Evolutionary conservation across 64 coral and sea anemone species (phyloP).

Genomic region (Acropora tenuis): DNA sequence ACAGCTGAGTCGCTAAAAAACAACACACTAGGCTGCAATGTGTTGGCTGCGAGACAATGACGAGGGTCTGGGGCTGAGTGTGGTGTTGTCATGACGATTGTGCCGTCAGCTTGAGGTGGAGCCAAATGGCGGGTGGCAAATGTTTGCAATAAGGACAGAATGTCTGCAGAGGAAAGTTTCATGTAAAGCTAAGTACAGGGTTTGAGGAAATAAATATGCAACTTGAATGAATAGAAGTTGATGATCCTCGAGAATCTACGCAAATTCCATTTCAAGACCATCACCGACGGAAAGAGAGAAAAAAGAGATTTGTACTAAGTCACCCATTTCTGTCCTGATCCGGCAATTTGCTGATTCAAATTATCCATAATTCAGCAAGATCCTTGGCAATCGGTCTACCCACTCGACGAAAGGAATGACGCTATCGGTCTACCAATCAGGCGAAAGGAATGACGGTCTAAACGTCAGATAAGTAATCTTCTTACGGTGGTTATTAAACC

Average conservation of each 20-base stretch:
- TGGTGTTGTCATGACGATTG: slow-evolving; percentile 18
- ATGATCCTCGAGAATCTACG: too few species aligned
- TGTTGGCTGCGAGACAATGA: slow-evolving; percentile 61
- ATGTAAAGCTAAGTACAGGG: not conserved
- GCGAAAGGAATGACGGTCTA: too few species aligned
- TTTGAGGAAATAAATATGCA: too few species aligned
- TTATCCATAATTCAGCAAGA: not conserved
- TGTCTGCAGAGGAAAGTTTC: slow-evolving; percentile 7
- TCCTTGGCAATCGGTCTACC: not conserved
- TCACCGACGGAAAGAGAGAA: too few species aligned
- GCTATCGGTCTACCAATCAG: too few species aligned
- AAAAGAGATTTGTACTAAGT: too few species aligned
- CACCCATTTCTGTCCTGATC: too few species aligned
- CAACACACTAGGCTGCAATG: slow-evolving; percentile 72
- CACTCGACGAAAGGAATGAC: too few species aligned
- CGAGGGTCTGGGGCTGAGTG: slow-evolving; percentile 65
- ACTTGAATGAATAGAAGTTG: too few species aligned
- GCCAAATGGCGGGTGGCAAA: slow-evolving; percentile 53
- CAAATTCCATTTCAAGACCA: too few species aligned
- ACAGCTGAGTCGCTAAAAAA: slow-evolving; percentile 68
- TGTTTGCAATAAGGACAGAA: slow-evolving; percentile 19
- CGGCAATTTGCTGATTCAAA: not conserved
- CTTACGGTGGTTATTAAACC: too few species aligned
- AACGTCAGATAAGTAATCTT: too few species aligned
- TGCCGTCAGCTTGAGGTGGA: slow-evolving; percentile 60